Base-by-base conservation (phyloP, 2,113 vertebrate genomes). In the Todiramphus saurophagus region DNA sequence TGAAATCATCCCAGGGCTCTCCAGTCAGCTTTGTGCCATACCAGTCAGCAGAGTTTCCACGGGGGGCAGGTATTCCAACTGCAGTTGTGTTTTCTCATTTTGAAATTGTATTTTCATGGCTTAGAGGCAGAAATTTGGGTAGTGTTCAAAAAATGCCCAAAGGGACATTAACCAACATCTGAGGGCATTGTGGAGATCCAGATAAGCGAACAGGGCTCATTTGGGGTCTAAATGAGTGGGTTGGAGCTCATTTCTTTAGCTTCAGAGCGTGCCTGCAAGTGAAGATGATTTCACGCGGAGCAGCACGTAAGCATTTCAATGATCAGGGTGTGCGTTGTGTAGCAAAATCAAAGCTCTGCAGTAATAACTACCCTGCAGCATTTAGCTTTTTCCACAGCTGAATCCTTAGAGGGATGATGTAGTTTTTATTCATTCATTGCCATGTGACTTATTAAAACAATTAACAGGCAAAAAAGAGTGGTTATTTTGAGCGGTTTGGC, bases 361-460 rank as follows among this genome's bases (percentile, higher is more conserved):
- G 92, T 89, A 96, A 96, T 94, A 97, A 97, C 94, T 83, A 70
- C 93, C 91, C 92, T 91, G 64, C 79, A 95, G 95, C 92, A 43
- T 33, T 67, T 33, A 67, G 96, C 79, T 87, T 95, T 97, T 94
- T 95, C 94, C 77, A 64, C 89, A 94, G 87, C 92, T 94, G 92
- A 97, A 83, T 96, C 90, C 93, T 97, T 88, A 94, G 95, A 92
- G 91, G 51, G 83, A 94, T 93, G 94, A 97, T 90, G 89, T 90
- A 91, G 81, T 83, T 77, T 96, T 96, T 94, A 97, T 94, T 97
- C 95, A 95, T 89, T 95, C 94, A 31, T 79, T 84, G 86, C 83
- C 93, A 89, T 66, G 75, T 97, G 97, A 97, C 92, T 97, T 91
- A 74, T 89, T 91, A 97, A 97, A 97, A 97, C 96, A 97, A 97